Base-by-base conservation (phyloP, 92 coral and sea anemone species). In the Porites rus region DNA sequence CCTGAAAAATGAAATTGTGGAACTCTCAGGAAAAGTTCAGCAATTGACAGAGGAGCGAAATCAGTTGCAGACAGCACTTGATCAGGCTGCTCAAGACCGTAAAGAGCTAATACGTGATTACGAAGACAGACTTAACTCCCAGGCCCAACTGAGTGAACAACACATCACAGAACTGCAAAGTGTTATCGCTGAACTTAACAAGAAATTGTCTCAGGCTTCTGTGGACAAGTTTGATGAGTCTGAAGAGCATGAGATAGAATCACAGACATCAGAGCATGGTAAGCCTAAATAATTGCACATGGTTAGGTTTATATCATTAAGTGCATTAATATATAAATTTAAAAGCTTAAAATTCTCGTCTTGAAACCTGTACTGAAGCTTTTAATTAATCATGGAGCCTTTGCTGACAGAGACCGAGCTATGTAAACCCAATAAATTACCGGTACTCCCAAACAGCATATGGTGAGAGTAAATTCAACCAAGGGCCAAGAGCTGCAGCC, bases 81-180 rank as follows among this genome's bases (percentile, higher is more conserved):
- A 87, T 53, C 88, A 82, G 64, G 86, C 92, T 31, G 83, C 81
- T 61, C 90, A 88, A 46, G 98, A 94, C 46, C 92, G 98, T 21
- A 93, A 93, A 77, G 95, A 93, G 51, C 78, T 96, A 52, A 93
- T 96, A 54, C 96, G 89, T 17, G 95, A 93, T 70, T 97, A 97
- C 10, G 99, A 97, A 79, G 97, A 91, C 20, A 83, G 97, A 69
- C 89, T 95, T 6, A 87, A 90, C n/a, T 74, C 92, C 11, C 99
- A 97, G 60, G 93, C 94, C 2, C 96, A 95, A 38, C 99, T 94
- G 86, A 94, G 94, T 78, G 98, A 96, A 59, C 95, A 93, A 58
- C 97, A 97, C 66, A 94, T 95, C 17, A 97, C 99, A 8, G 99
- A 97, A 65, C 77, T 97, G 50, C 99, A 97, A 79, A 97, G 99